Conservation (phyloP, 2,113 vertebrate species). For the Xiphorhynchus elegans region DNA sequence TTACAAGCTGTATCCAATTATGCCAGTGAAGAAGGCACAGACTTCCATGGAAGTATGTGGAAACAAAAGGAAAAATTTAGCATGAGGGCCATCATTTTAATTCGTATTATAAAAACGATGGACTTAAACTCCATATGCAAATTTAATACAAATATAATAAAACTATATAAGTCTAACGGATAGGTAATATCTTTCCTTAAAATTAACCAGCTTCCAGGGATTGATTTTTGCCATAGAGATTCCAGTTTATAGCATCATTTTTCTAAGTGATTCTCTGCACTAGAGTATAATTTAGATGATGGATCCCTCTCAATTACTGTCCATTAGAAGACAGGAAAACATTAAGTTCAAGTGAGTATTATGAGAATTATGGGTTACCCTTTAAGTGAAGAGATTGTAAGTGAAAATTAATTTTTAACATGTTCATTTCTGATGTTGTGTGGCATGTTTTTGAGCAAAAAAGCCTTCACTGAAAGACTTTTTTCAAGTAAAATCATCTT, state of each 20-base stretch:
- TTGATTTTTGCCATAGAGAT: constrained; percentile 71
- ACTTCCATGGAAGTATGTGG: background rate
- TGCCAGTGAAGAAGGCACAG: background rate
- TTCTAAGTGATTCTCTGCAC: constrained; percentile 88
- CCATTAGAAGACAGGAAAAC: constrained; percentile 90
- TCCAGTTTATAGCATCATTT: constrained; percentile 82
- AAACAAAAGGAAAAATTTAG: background rate
- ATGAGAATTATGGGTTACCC: constrained; percentile 74
- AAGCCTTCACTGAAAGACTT: background rate
- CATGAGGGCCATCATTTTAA: background rate
- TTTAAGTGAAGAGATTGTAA: constrained; percentile 71
- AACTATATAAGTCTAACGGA: background rate
- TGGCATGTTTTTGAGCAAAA: background rate
- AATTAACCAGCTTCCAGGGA: background rate
- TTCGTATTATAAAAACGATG: background rate
- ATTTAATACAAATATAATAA: constrained; percentile 29
- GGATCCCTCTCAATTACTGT: constrained; percentile 92
- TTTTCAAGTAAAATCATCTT: background rate
- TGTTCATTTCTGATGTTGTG: constrained; percentile 39
- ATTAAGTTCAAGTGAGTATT: constrained; percentile 70
- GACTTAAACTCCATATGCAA: background rate
- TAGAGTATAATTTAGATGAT: constrained; percentile 82
- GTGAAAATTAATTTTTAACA: constrained; percentile 68
- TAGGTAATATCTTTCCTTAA: background rate
- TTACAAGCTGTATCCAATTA: background rate